Conservation (phyloP, 2,113 vertebrate species). For the Myocastor coypus region DNA sequence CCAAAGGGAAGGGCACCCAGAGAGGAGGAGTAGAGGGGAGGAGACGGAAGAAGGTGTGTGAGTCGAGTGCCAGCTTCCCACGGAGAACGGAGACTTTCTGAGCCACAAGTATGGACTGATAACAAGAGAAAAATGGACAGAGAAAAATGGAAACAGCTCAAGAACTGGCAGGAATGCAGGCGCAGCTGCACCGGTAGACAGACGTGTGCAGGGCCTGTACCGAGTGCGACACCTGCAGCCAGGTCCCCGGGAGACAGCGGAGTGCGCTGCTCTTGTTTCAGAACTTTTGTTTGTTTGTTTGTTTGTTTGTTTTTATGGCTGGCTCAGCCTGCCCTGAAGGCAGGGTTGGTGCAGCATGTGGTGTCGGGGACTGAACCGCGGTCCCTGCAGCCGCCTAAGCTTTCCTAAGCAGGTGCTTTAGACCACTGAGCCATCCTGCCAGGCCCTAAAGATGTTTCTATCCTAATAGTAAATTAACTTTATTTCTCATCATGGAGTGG, state of each 20-base stretch:
- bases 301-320: no score
- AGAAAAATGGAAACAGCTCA: background rate
- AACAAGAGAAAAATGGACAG: background rate
- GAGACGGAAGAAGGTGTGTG: background rate
- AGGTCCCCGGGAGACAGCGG: background rate
- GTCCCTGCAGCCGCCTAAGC: no score
- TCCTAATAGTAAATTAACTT: constrained; percentile 42
- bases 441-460: background rate
- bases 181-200: no score
- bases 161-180: background rate
- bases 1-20: background rate
- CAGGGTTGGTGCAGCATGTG: no score
- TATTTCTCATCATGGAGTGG: constrained; percentile 18
- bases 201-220: background rate
- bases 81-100: background rate
- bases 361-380: no score
- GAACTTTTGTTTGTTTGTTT: no score
- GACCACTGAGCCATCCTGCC: no score
- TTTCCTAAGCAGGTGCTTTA: no score
- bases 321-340: no score
- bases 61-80: background rate
- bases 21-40: background rate
- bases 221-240: background rate
- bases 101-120: background rate
- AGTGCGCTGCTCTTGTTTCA: background rate